Evolutionary conservation across 2,113 vertebrate species (phyloP), one percentile per base, ranked within the genome.

Genomic region (Clinocottus analis): DNA sequence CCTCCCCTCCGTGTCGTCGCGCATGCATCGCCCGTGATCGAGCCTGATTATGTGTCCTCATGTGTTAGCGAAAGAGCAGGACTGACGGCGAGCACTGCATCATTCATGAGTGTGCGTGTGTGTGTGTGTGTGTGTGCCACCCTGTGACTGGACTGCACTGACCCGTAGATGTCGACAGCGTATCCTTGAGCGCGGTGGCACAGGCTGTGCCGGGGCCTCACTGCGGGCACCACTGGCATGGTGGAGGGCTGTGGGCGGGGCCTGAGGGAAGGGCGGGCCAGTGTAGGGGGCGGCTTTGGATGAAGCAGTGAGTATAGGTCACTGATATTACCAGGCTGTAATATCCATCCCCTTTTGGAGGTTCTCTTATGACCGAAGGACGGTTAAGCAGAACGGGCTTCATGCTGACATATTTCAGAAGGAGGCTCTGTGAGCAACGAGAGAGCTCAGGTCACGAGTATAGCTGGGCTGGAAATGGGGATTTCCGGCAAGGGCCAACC

Each of bases 41-140:
- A 7, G 56, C 77, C 80, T 79, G 85, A 65, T 83, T 83, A 58
- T 82, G 85, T 88, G 82, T 89, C 59, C 67, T 83, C 73, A 64
- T 85, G 84, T 78, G 89, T 84, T 85, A 71, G 75, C n/a, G 65
- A 55, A 84, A 73, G 74, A 68, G 79, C 73, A 64, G 73, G 78
- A 82, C 73, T 60, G 74, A 83, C 47, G 70, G 80, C 47, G 6
- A 77, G 75, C 25, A 60, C 88, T 93, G 83, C 87, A 94, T 92
- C 87, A 93, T 93, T 93, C 59, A 93, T 93, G 89, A 88, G 86
- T 69, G 75, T 82, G 87, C 86, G 75, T 81, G 87, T 87, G 75
- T 82, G 87, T 87, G 86, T 69, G 75, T 69, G 75, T 81, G 87
- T 87, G 74, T 79, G 87, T 87, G 87, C 84, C 89, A 90, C 86